Evolutionary conservation across 2,888 invertebrate genomes (phyloP).

Genomic region (Tenthredo livida): DNA sequence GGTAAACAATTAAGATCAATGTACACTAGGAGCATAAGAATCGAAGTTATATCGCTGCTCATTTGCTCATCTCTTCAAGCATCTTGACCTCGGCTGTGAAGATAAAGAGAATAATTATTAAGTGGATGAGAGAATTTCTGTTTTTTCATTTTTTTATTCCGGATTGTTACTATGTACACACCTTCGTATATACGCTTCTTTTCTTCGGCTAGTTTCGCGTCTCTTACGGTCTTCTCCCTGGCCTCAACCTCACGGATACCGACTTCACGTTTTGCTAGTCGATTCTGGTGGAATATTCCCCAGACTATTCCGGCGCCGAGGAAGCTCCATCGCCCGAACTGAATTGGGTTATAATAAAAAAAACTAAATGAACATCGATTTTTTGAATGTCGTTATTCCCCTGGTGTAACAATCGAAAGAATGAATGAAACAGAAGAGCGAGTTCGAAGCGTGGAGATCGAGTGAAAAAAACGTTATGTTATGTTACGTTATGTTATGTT

Average conservation of each 20-base stretch:
- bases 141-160: not conserved
- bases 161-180: not conserved
- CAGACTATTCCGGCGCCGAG: slow-evolving; percentile 87
- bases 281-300: slow-evolving; percentile 86
- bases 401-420: not conserved
- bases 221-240: slow-evolving; percentile 84
- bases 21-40: slow-evolving; percentile 44
- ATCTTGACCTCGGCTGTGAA: slow-evolving; percentile 80
- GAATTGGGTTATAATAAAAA: slow-evolving; percentile 54
- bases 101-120: not conserved
- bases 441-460: not conserved
- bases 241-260: slow-evolving; percentile 84
- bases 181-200: slow-evolving; percentile 78
- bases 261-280: slow-evolving; percentile 84
- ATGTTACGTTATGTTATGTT: not conserved
- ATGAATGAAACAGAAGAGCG: not conserved
- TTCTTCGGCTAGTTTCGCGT: slow-evolving; percentile 86
- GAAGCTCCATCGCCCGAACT: slow-evolving; percentile 92
- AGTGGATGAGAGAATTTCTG: not conserved
- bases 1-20: slow-evolving; percentile 49
- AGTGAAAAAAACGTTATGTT: not conserved
- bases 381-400: not conserved
- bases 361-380: slow-evolving; percentile 60
- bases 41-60: not conserved
- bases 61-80: slow-evolving; percentile 76